phyloP scores from a whole-genome alignment of 2,888 invertebrate genomes.

The Pollenia amentaria region DNA sequence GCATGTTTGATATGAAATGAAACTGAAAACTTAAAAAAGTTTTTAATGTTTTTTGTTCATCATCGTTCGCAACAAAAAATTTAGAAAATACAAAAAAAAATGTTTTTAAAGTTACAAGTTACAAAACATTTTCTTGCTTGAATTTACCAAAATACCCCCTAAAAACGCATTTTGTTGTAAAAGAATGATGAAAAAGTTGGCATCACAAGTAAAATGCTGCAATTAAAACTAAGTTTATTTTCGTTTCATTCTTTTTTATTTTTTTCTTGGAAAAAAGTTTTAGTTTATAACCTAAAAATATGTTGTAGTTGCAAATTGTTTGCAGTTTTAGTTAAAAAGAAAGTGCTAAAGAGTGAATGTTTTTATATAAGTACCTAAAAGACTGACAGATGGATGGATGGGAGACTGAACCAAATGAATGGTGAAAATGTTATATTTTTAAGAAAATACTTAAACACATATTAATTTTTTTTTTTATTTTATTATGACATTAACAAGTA shows the following conservation, averaged over 20 bases:
- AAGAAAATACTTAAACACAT: slow-evolving; percentile 43
- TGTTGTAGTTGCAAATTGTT: slow-evolving; percentile 47
- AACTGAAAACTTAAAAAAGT: slow-evolving; percentile 29
- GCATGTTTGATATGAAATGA: slow-evolving; percentile 18
- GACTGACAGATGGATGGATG: slow-evolving; percentile 14
- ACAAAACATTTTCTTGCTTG: not conserved
- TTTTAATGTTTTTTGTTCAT: not conserved
- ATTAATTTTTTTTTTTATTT: slow-evolving; percentile 1
- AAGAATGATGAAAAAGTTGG: slow-evolving; percentile 46
- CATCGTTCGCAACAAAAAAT: not conserved
- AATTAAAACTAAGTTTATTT: slow-evolving; percentile 68
- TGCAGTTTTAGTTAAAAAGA: slow-evolving; percentile 4
- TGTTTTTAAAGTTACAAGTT: slow-evolving; percentile 28
- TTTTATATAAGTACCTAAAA: not conserved
- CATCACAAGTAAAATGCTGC: slow-evolving; percentile 56
- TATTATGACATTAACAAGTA: slow-evolving; percentile 3
- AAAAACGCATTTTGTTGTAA: not conserved
- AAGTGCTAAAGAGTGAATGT: not conserved
- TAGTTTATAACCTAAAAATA: slow-evolving; percentile 59
- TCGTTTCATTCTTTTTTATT: slow-evolving; percentile 12
- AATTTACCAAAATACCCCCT: not conserved
- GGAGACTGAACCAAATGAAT: not conserved
- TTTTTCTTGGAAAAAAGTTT: slow-evolving; percentile 22
- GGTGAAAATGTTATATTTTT: slow-evolving; percentile 14
- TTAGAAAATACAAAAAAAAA: slow-evolving; percentile 3